A percentile compares a stretch with the other conserved stretches of the same genome.
phyloP scores from a whole-genome alignment of 1,140 invertebrate species.

The Zaprionus lachaisei region DNA sequence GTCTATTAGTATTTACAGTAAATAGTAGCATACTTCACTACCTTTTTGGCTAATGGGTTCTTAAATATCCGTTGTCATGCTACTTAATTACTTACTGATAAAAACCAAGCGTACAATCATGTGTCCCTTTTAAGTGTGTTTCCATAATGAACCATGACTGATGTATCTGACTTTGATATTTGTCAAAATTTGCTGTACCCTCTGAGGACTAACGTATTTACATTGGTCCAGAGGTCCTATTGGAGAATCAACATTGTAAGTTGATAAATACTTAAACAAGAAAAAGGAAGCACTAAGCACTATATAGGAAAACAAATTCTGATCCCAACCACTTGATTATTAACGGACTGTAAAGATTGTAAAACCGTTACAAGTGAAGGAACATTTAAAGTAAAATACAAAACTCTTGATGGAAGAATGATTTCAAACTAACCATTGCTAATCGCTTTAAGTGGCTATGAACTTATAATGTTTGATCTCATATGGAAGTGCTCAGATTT shows the following conservation, averaged over 20 bases:
- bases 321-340: neutral
- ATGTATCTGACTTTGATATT: neutral
- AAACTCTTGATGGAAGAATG: neutral
- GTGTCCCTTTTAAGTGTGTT: neutral
- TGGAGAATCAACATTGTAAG: slow-evolving; percentile 8
- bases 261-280: slow-evolving; percentile 7
- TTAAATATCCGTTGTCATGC: neutral
- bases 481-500: neutral
- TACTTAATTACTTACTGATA: slow-evolving; percentile 1
- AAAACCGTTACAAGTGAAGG: neutral
- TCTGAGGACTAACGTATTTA: neutral
- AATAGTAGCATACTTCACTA: slow-evolving; percentile 4
- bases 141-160: slow-evolving; percentile 4
- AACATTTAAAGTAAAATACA: neutral
- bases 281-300: neutral
- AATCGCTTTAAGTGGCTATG: neutral
- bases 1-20: slow-evolving; percentile 1
- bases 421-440: neutral
- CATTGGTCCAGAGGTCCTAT: neutral
- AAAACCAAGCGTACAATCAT: neutral
- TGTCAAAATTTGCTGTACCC: neutral
- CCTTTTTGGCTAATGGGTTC: neutral
- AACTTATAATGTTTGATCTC: neutral
- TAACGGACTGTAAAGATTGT: neutral
- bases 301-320: neutral